Conservation (phyloP, 1,140 invertebrate species). For the Pogonomyrmex barbatus region DNA sequence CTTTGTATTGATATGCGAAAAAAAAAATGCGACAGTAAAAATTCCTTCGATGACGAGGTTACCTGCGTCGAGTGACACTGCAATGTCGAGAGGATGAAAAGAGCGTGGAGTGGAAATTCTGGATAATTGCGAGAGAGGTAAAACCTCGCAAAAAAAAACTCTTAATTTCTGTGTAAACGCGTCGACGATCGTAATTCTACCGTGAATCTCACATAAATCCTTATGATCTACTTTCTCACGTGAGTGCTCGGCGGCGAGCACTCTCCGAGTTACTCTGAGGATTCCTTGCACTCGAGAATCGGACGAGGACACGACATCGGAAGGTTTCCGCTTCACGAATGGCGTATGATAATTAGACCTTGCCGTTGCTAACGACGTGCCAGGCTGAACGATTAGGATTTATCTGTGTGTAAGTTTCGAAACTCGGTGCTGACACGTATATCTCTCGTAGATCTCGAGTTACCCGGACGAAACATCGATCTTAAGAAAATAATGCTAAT, state of each 20-base stretch:
- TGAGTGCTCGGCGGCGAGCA: constrained; percentile 14
- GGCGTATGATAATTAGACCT: constrained; percentile 57
- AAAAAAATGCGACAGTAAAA: neutral
- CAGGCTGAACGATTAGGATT: constrained; percentile 47
- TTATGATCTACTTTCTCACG: constrained; percentile 36
- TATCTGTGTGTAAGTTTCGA: constrained; percentile 27
- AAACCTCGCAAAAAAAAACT: neutral
- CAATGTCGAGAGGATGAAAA: neutral
- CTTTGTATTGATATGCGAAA: neutral
- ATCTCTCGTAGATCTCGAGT: neutral
- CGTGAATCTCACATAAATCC: constrained; percentile 46
- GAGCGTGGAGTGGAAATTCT: neutral
- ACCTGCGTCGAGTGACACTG: neutral
- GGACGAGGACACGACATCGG: constrained; percentile 33
- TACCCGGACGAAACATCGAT: neutral
- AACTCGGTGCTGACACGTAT: constrained; percentile 1
- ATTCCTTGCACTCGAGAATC: constrained; percentile 28
- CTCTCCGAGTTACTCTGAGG: constrained; percentile 10
- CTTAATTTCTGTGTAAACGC: constrained; percentile 55
- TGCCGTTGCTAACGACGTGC: constrained; percentile 45
- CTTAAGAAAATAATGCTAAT: constrained; percentile 29
- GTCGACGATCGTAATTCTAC: constrained; percentile 56
- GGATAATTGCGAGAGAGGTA: neutral
- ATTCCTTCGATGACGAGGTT: neutral
- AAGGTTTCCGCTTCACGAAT: constrained; percentile 32